A percentile compares a stretch with the other conserved stretches of the same genome.
These are phyloP conservation scores for Oryzaephilus surinamensis DNA, from an alignment of 1,140 invertebrate species.

Conservation along the genomic window DNA sequence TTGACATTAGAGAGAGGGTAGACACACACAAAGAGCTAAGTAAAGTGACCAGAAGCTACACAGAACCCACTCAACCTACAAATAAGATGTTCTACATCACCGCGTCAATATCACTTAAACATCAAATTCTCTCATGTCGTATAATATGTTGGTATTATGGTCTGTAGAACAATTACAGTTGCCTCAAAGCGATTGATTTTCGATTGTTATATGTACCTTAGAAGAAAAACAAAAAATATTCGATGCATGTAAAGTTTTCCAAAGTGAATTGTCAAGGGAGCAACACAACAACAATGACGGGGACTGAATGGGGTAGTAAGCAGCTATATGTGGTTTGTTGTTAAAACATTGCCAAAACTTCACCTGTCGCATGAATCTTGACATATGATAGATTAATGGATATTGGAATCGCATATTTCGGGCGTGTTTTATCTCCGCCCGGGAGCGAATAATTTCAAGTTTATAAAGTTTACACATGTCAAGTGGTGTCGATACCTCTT, in stretches of 20 bases:
- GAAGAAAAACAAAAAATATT: too few species aligned
- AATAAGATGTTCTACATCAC: conserved; percentile 24
- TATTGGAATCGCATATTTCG: conserved; percentile 26
- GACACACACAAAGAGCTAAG: conserved; percentile 23
- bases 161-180: too few species aligned
- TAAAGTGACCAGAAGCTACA: conserved; percentile 25
- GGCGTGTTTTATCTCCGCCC: conserved; percentile 23
- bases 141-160: too few species aligned
- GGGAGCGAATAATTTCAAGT: conserved; percentile 25
- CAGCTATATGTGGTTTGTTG: too few species aligned
- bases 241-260: too few species aligned
- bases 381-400: conserved; percentile 28
- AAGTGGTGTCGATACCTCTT: conserved; percentile 28
- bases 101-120: conserved; percentile 6
- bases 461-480: conserved; percentile 28
- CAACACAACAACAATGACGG: too few species aligned
- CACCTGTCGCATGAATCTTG: too few species aligned
- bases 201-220: too few species aligned
- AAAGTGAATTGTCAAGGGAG: too few species aligned
- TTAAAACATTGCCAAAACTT: too few species aligned
- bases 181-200: too few species aligned
- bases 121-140: conserved; percentile 7
- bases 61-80: conserved; percentile 24
- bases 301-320: too few species aligned
- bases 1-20: conserved; percentile 21